phyloP scores from a whole-genome alignment of 2,797 vertebrate species.

The Xenopus petersii region DNA sequence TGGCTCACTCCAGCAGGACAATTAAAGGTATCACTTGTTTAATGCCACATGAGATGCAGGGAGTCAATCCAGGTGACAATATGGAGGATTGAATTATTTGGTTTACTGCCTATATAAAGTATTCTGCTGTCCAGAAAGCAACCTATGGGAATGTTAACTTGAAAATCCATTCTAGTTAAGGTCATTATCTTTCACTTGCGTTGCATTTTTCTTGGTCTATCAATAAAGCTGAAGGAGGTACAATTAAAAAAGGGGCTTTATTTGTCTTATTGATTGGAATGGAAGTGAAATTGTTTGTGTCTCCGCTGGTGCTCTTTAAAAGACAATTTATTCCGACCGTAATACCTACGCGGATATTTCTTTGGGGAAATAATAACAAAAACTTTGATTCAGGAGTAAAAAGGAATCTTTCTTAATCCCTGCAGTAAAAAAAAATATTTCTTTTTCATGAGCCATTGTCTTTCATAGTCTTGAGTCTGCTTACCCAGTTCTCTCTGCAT shows the following conservation, averaged over 20 bases:
- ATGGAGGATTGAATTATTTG: no score
- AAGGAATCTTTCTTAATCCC: conserved; percentile 69
- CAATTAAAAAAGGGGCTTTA: conserved; percentile 51
- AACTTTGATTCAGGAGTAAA: conserved; percentile 69
- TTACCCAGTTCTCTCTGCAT: conserved; percentile 50
- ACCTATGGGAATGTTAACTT: conserved; percentile 29
- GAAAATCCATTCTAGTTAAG: conserved; percentile 43
- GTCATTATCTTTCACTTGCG: conserved; percentile 57
- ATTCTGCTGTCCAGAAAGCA: not conserved
- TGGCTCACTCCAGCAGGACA: no score
- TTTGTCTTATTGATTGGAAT: conserved; percentile 38
- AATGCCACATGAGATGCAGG: no score
- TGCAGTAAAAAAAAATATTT: conserved; percentile 68
- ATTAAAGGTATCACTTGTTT: no score
- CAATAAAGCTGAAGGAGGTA: conserved; percentile 52
- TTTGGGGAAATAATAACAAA: conserved; percentile 53
- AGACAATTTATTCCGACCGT: conserved; percentile 63
- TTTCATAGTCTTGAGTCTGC: conserved; percentile 54
- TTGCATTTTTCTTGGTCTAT: conserved; percentile 52
- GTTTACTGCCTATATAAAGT: not conserved
- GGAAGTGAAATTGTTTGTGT: conserved; percentile 50
- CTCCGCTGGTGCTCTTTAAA: conserved; percentile 52
- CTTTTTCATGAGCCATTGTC: conserved; percentile 69
- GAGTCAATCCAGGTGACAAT: no score
- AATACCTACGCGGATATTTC: conserved; percentile 51